Conservation (phyloP, 2,888 invertebrate species). For the Clostera curtula region DNA sequence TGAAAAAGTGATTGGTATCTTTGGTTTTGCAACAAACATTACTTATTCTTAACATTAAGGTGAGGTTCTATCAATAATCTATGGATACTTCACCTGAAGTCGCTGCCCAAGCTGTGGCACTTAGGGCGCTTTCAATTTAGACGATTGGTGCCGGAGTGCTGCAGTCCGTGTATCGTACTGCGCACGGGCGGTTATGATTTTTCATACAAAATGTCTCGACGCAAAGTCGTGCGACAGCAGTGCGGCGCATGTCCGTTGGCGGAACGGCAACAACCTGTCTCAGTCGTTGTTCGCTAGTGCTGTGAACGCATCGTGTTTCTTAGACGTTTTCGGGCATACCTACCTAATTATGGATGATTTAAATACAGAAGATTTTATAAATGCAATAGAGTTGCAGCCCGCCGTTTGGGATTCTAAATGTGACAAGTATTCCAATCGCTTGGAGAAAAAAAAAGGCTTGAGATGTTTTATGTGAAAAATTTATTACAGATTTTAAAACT, state of each 20-base stretch:
- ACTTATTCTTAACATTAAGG: too few species aligned
- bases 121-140: background rate
- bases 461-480: constrained; percentile 1
- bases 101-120: too few species aligned
- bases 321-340: background rate
- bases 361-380: too few species aligned
- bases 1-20: too few species aligned
- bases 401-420: constrained; percentile 1
- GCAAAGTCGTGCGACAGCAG: background rate
- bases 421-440: constrained; percentile 1
- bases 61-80: too few species aligned
- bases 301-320: background rate
- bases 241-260: background rate
- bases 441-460: constrained; percentile 3
- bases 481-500: constrained; percentile 1
- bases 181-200: too few species aligned
- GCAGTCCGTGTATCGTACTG: too few species aligned
- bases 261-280: background rate
- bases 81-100: too few species aligned
- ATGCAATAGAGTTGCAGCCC: background rate
- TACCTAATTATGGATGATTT: too few species aligned
- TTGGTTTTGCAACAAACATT: too few species aligned
- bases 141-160: background rate
- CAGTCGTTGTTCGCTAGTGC: background rate
- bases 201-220: too few species aligned